A percentile compares a stretch with the other conserved stretches of the same genome.
These are phyloP conservation scores for Coleophora flavipennella DNA, from an alignment of 2,888 invertebrate genomes.

Conservation along the genomic window DNA sequence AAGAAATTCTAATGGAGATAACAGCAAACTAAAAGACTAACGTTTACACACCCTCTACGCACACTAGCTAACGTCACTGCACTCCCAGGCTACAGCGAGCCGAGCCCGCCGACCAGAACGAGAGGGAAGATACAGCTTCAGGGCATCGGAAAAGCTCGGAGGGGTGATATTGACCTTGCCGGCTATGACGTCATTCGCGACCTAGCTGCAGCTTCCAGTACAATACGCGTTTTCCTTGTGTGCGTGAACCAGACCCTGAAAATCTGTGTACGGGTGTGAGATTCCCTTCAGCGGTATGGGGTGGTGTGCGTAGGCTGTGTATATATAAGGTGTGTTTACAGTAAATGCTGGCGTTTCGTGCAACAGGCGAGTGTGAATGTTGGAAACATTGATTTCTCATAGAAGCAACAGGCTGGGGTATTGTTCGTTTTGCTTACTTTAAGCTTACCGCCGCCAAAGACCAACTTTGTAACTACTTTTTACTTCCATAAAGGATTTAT, in stretches of 20 bases:
- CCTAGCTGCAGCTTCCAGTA: constrained; percentile 68
- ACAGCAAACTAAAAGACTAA: background rate
- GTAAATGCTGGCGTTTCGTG: background rate
- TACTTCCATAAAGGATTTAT: too few species aligned
- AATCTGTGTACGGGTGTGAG: constrained; percentile 26
- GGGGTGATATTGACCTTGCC: constrained; percentile 69
- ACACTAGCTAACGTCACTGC: constrained; percentile 28
- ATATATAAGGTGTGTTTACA: background rate
- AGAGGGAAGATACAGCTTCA: constrained; percentile 20
- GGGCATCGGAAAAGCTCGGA: constrained; percentile 28
- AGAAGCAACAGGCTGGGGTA: constrained; percentile 48
- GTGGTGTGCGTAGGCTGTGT: constrained; percentile 18
- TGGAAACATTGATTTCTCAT: constrained; percentile 49
- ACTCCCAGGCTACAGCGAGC: constrained; percentile 52
- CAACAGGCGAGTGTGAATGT: constrained; percentile 19
- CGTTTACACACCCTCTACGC: constrained; percentile 12
- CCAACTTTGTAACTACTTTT: too few species aligned
- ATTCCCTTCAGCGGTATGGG: constrained; percentile 20
- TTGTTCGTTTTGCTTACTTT: constrained; percentile 13
- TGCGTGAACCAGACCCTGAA: constrained; percentile 68
- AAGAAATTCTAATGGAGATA: background rate
- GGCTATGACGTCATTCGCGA: constrained; percentile 73
- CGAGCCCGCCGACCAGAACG: constrained; percentile 38
- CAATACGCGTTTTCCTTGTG: constrained; percentile 21
- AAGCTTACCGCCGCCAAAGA: constrained; percentile 1